These are phyloP conservation scores for Actinia equina DNA, from an alignment of 64 coral and sea anemone genomes.

Conservation along the genomic window DNA sequence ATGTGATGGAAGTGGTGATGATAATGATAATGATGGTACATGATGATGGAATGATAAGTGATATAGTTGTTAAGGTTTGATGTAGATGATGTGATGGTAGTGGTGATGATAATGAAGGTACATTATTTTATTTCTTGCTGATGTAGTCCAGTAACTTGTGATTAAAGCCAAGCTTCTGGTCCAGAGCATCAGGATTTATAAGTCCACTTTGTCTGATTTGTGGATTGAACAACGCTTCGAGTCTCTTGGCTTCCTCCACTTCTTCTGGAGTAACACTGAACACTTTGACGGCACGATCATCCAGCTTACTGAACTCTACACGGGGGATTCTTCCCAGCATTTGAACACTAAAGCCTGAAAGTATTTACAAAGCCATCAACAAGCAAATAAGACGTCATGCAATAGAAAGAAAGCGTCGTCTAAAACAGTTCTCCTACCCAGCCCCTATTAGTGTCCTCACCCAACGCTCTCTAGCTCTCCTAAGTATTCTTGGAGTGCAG, in stretches of 20 bases:
- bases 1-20: slow-evolving; percentile 2
- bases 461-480: no score
- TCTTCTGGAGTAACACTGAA: neutral
- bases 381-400: no score
- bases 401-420: no score
- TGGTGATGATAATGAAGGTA: neutral
- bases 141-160: neutral
- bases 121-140: neutral
- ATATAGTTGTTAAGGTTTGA: neutral
- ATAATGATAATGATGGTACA: slow-evolving; percentile 1
- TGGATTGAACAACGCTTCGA: neutral
- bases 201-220: neutral
- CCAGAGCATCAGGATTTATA: neutral
- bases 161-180: neutral
- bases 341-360: neutral
- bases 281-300: neutral
- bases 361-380: neutral
- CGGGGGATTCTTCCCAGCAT: neutral
- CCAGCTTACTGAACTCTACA: neutral
- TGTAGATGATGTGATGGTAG: neutral
- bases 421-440: no score
- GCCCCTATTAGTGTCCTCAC: no score
- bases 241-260: neutral
- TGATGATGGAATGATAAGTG: neutral
- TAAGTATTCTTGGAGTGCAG: no score